phyloP scores from a whole-genome alignment of 2,888 invertebrate species.

The Plebejus argus region DNA sequence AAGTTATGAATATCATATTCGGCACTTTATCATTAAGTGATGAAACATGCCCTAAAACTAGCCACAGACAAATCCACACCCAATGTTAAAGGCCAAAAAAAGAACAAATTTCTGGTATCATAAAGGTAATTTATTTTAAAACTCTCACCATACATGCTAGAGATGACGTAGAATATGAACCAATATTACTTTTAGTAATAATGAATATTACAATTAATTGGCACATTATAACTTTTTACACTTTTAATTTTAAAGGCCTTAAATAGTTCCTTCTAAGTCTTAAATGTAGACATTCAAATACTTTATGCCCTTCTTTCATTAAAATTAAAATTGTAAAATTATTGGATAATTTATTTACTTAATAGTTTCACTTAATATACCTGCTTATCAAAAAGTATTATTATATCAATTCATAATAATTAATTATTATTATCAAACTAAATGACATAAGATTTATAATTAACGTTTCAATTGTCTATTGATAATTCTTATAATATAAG shows the following conservation, averaged over 20 bases:
- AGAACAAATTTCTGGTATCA: not conserved
- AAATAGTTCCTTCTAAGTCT: not conserved
- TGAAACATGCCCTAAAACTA: no score
- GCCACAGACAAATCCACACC: no score
- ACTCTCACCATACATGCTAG: slow-evolving; percentile 15
- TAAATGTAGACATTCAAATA: not conserved
- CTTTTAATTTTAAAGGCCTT: slow-evolving; percentile 4
- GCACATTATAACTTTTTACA: slow-evolving; percentile 21
- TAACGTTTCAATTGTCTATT: not conserved
- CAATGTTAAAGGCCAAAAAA: not conserved
- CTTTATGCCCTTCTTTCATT: not conserved
- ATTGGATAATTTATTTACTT: not conserved
- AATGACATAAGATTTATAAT: not conserved
- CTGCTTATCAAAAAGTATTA: not conserved
- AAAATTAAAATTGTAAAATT: not conserved
- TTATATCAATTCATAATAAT: not conserved
- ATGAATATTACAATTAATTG: slow-evolving; percentile 23
- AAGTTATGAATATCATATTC: no score
- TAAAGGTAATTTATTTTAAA: slow-evolving; percentile 19
- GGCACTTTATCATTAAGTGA: no score
- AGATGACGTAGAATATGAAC: slow-evolving; percentile 9
- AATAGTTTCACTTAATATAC: not conserved
- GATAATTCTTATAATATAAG: slow-evolving; percentile 5
- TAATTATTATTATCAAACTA: not conserved
- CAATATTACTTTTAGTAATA: slow-evolving; percentile 18